Percentiles rank a stretch among this genome's conserved stretches.
These are phyloP conservation scores for Regulus satrapa DNA, from an alignment of 2,113 vertebrate species.

Conservation along the genomic window DNA sequence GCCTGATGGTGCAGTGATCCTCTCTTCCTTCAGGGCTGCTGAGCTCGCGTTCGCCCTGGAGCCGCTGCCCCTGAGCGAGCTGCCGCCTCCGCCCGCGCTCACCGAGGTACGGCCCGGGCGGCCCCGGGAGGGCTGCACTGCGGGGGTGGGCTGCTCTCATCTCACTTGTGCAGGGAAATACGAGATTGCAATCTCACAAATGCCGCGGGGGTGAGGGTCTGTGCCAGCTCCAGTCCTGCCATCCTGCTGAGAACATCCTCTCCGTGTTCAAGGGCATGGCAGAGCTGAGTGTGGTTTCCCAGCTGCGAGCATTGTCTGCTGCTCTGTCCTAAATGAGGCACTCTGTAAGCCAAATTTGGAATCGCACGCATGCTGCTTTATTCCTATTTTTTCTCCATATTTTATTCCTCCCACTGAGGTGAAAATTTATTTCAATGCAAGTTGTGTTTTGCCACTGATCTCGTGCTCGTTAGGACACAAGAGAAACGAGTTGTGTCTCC, in stretches of 20 bases:
- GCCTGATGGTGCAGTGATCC: fast-evolving
- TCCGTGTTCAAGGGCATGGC: fast-evolving
- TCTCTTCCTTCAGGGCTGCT: constrained; percentile 82
- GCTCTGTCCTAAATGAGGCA: background rate
- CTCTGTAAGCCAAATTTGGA: background rate
- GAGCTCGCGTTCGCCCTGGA: constrained; percentile 90
- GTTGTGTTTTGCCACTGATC: background rate
- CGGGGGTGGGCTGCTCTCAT: background rate
- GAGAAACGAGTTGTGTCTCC: background rate
- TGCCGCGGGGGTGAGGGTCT: fast-evolving
- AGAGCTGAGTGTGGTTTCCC: background rate
- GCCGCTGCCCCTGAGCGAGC: constrained; percentile 81
- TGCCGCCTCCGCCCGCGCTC: constrained; percentile 77
- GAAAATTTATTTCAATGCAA: background rate
- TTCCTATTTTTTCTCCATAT: too few species aligned
- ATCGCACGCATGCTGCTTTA: fast-evolving
- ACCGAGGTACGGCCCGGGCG: constrained; percentile 80
- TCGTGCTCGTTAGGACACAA: background rate
- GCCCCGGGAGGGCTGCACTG: too few species aligned
- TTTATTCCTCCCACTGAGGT: background rate
- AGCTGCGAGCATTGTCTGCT: fast-evolving
- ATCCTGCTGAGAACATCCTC: fast-evolving
- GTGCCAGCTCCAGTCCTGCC: fast-evolving
- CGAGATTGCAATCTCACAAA: fast-evolving
- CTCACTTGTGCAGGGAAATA: fast-evolving